Conservation (phyloP, 2,888 invertebrate genomes). For the Lottia gigantea region DNA sequence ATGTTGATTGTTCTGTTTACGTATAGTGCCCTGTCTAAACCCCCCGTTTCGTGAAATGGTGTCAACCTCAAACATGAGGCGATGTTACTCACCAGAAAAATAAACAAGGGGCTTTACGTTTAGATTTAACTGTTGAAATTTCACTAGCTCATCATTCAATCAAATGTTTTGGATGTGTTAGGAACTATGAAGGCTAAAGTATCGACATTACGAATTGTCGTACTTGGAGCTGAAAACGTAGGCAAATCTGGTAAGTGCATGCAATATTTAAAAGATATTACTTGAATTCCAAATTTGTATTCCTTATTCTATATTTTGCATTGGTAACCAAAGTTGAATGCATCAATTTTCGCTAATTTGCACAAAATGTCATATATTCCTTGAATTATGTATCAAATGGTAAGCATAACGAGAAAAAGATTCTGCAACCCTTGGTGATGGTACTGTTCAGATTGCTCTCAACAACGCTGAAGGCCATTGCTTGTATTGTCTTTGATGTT, state of each 20-base stretch:
- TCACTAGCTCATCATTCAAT: not conserved
- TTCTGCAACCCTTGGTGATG: too few species aligned
- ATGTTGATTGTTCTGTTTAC: too few species aligned
- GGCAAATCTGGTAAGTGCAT: conserved; percentile 51
- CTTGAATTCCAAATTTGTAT: not conserved
- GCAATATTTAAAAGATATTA: not conserved
- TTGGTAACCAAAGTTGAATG: too few species aligned
- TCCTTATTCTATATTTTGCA: not conserved
- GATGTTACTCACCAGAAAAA: not conserved
- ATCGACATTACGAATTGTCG: conserved; percentile 40
- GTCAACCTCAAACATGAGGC: not conserved
- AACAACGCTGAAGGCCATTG: too few species aligned
- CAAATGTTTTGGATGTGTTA: not conserved
- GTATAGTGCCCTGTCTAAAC: too few species aligned
- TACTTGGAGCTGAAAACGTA: conserved; percentile 43
- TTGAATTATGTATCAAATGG: too few species aligned
- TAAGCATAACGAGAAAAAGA: too few species aligned
- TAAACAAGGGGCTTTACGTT: not conserved
- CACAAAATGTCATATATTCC: too few species aligned
- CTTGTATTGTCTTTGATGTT: too few species aligned
- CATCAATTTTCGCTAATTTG: too few species aligned
- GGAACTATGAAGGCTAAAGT: conserved; percentile 30
- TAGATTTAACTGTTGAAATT: not conserved
- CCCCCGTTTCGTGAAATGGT: not conserved
- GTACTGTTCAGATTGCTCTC: too few species aligned